phyloP scores from a whole-genome alignment of 2,797 vertebrate species.

The Enteromius argenteus region DNA sequence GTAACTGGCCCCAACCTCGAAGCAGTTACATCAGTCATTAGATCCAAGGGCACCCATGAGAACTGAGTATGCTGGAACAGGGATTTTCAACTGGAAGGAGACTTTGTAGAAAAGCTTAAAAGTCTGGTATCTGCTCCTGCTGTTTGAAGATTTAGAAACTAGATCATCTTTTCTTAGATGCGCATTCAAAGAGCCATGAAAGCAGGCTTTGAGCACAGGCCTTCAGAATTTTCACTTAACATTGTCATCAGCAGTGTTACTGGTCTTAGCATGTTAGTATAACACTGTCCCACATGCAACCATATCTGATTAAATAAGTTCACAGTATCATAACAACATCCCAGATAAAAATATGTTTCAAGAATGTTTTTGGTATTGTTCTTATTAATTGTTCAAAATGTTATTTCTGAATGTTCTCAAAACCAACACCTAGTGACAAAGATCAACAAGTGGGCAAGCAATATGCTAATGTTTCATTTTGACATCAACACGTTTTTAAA shows the following conservation, averaged over 20 bases:
- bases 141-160: conserved; percentile 7
- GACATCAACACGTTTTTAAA: no score
- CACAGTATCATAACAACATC: not conserved
- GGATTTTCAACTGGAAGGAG: conserved; percentile 10
- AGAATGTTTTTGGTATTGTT: not conserved
- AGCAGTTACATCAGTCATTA: not conserved
- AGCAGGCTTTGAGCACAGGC: not conserved
- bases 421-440: no score
- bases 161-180: conserved; percentile 13
- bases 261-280: not conserved
- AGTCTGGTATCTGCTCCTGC: not conserved
- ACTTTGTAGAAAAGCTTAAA: not conserved
- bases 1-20: not conserved
- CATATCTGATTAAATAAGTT: not conserved
- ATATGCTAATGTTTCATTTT: no score
- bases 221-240: not conserved
- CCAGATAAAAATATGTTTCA: not conserved
- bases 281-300: not conserved
- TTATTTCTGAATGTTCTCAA: not conserved
- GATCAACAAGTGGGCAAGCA: no score
- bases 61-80: not conserved
- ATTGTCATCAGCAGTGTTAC: not conserved
- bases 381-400: not conserved
- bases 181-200: not conserved
- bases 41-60: not conserved